Conservation (phyloP, 2,797 vertebrate genomes). For the Monodelphis domestica region DNA sequence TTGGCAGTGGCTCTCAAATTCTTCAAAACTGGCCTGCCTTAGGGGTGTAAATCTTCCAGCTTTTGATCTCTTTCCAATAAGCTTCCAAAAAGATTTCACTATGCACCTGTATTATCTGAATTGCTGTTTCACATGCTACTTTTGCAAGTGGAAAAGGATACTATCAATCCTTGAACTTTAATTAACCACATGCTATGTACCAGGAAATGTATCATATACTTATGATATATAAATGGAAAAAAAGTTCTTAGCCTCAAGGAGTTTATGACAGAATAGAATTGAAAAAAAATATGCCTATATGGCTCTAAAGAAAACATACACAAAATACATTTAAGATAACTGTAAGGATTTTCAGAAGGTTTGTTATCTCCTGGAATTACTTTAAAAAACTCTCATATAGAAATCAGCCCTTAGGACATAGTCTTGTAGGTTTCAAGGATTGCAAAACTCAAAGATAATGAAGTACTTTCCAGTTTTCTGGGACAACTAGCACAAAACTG, state of each 20-base stretch:
- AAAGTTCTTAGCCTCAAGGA: background rate
- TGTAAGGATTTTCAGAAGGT: background rate
- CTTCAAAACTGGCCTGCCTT: background rate
- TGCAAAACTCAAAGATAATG: background rate
- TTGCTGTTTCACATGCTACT: background rate
- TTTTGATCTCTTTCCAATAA: constrained; percentile 3
- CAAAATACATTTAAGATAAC: background rate
- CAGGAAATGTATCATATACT: background rate
- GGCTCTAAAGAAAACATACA: background rate
- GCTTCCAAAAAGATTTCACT: background rate
- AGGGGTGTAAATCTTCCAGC: background rate
- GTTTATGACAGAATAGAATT: background rate
- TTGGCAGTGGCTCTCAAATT: background rate
- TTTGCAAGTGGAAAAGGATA: background rate
- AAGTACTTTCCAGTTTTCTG: background rate
- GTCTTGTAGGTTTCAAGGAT: background rate
- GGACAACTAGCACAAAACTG: background rate
- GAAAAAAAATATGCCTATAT: background rate
- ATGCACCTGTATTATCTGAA: background rate
- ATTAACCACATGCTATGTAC: background rate
- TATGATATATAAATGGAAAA: background rate
- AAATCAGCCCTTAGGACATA: background rate
- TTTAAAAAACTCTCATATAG: background rate
- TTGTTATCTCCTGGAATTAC: background rate
- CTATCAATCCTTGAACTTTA: background rate